Base-by-base conservation (phyloP, 2,113 vertebrate species). In the Regulus satrapa region DNA sequence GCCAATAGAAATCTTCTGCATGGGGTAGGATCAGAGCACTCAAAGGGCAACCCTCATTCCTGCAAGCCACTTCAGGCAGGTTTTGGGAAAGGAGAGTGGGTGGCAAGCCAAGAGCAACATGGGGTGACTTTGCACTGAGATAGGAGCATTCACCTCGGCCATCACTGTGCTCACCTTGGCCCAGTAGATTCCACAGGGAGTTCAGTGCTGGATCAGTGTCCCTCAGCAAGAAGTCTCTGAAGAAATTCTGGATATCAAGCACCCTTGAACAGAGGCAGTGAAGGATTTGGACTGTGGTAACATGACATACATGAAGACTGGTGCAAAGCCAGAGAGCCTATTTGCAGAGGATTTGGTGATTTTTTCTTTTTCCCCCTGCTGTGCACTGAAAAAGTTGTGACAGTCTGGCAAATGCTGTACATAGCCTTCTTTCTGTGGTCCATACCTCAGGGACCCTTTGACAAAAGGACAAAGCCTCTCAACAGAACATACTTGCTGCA, bases 131-230 rank as follows among this genome's bases (percentile, higher is more conserved):
- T 89, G n/a, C 25, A 28, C 34, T 1, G 2, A 13, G 16, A 26
- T 23, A 43, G 54, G 45, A 68, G 15, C 2, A 0, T 26, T 51
- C 0, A 0, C 5, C 24, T 67, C 34, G 51, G 38, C 14, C 38
- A 72, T 32, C 8, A 16, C 34, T 3, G 0, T 29, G 26, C 14
- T 54, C 2, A 0, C 36, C 36, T 34, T n/a, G 0, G 2, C 38
- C 31, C 36, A 18, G 32, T 2, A 26, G 18, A 23, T 4, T 52
- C 38, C 26, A 23, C 62, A 43, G 26, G 2, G 24, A 51, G 9
- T 26, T 68, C 4, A 2, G 49, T 74, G 32, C 7, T 43, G 46
- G 7, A 25, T 46, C 14, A n/a, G 9, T 24, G 32, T 64, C 46
- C 24, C 19, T 46, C 43, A 67, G 17, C 2, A 1, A 58, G 14